Evolutionary conservation across 2,888 invertebrate genomes (phyloP), one percentile per base, ranked within the genome.

Genomic region (Pharmacophagus antenor): DNA sequence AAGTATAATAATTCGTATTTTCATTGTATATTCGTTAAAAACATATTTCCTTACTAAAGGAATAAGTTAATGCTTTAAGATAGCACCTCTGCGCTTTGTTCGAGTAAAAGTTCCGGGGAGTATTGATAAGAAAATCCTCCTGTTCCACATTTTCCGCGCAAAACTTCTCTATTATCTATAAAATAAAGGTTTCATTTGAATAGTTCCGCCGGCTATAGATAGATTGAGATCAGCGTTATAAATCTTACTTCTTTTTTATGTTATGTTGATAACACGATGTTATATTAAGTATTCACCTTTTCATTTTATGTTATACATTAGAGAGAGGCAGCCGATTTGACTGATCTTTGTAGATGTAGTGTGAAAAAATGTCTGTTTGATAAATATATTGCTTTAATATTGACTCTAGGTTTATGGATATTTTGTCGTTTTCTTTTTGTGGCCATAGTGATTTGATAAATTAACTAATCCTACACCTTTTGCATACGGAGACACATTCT

Each of bases 121-220:
- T 31, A 51, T 55, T 55, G 55, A 56, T 51, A 60, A 60, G 55
- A 51, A 51, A 51, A 60, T 55, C 46, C 55, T 18, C 20, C 46
- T 51, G 31, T 54, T 37, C 51, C 31, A 58, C 53, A 58, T 58
- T 53, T 53, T 20, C 25, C 53, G 27, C 27, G 53, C n/a, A 18
- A 37, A 53, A 58, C 57, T 65, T 62, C 51, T 58, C 70, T 66
- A 67, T 73, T 76, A 78, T 78, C 79, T 66, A 65, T 62, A 68
- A 74, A 77, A 82, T 79, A 82, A 83, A 79, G 79, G 79, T 80
- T 80, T 83, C 79, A 85, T 86, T 86, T 85, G 82, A 85, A 85
- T 85, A 84, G 84, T 82, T 82, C 69, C 73, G 44, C 73, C 62
- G 65, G 68, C 63, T 63, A 63, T 63, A 69, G 77, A 80, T 46